Evolutionary conservation across 2,113 vertebrate genomes (phyloP).

Genomic region (Megaceryle torquata): DNA sequence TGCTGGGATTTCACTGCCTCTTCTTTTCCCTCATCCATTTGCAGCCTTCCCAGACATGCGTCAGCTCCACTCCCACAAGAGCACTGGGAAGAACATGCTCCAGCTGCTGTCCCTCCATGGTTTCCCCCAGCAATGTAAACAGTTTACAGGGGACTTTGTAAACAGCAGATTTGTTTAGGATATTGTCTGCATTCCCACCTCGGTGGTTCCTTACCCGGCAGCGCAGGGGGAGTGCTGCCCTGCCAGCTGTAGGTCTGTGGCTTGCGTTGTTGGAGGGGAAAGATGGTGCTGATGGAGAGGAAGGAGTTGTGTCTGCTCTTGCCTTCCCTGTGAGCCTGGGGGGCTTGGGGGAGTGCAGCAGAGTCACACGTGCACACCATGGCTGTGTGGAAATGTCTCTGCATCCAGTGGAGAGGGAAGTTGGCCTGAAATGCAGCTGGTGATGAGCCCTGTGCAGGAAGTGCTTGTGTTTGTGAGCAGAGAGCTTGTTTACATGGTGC

Average conservation of each 20-base stretch:
- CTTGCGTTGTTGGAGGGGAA: not conserved
- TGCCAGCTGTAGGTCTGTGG: not conserved
- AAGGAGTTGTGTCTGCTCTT: not conserved
- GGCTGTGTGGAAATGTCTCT: not conserved
- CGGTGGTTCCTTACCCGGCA: not conserved
- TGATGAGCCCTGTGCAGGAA: not conserved
- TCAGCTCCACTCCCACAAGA: not conserved
- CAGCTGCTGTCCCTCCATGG: slow-evolving; percentile 37
- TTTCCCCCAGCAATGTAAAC: slow-evolving; percentile 55
- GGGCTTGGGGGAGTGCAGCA: not conserved
- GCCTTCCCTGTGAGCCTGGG: not conserved
- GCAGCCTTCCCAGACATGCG: not conserved
- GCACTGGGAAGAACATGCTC: not conserved
- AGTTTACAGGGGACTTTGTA: slow-evolving; percentile 54
- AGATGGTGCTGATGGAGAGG: not conserved
- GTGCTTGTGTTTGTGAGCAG: rapidly evolving
- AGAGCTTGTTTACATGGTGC: not conserved
- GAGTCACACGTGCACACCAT: not conserved
- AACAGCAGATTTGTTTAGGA: slow-evolving; percentile 60
- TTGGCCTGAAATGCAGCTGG: not conserved
- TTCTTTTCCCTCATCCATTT: not conserved
- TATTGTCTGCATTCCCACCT: slow-evolving; percentile 7
- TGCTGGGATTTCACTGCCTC: not conserved
- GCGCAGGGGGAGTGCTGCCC: not conserved
- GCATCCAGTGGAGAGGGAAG: not conserved